Evolutionary conservation across 2,797 vertebrate species (phyloP).

Genomic region (Neomorphus geoffroyi): DNA sequence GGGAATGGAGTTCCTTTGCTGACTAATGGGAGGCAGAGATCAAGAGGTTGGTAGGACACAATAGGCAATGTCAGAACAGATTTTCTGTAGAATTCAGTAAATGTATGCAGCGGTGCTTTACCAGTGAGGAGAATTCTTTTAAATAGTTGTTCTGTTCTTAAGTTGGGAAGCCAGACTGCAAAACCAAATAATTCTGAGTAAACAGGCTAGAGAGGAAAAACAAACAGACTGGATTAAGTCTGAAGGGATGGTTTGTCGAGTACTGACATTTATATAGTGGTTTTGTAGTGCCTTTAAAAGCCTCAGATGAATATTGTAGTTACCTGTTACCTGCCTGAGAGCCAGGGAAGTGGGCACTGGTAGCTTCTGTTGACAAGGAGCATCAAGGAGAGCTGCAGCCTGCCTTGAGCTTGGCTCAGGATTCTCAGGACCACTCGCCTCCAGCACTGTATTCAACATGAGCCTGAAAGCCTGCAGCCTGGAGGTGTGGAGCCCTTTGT

Average conservation of each 20-base stretch:
- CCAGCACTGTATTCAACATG: background rate
- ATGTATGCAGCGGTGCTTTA: background rate
- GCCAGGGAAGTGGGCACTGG: background rate
- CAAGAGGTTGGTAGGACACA: background rate
- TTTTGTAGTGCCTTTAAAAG: background rate
- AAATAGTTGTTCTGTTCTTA: background rate
- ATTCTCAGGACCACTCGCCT: background rate
- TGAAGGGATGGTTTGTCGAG: background rate
- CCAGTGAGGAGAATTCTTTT: background rate
- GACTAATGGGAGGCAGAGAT: background rate
- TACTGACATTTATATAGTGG: background rate
- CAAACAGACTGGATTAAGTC: background rate
- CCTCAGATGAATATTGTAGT: background rate
- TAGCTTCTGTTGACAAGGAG: background rate
- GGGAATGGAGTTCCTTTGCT: background rate
- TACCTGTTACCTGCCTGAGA: background rate
- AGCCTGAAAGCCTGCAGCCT: background rate
- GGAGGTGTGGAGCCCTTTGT: background rate
- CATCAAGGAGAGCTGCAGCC: background rate
- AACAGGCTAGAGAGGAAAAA: background rate
- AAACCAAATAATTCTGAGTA: background rate
- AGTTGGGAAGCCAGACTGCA: background rate
- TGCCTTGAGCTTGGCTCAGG: background rate
- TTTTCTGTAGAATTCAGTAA: constrained; percentile 12
- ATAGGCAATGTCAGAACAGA: background rate